Percentiles rank a stretch among this genome's conserved stretches.
phyloP scores from a whole-genome alignment of 2,113 vertebrate species.

The Pagrus major region DNA sequence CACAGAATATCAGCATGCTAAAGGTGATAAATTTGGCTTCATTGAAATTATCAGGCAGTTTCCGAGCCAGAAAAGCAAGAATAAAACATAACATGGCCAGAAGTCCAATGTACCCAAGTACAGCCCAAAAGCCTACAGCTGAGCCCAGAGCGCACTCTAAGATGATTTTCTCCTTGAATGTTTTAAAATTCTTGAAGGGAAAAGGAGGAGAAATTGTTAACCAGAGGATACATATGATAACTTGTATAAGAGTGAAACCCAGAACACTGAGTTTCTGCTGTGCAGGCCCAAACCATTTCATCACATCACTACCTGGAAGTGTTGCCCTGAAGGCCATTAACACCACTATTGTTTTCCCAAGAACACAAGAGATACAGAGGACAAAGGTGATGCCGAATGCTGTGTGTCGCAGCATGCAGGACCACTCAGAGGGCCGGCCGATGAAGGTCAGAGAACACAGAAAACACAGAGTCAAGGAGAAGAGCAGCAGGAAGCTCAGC shows the following conservation, averaged over 20 bases:
- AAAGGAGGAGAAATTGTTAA: constrained; percentile 76
- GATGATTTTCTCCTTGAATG: constrained; percentile 77
- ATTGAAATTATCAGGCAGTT: constrained; percentile 84
- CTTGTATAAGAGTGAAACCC: constrained; percentile 77
- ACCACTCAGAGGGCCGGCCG: constrained; percentile 26
- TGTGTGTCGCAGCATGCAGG: constrained; percentile 59
- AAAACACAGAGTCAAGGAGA: too few species aligned
- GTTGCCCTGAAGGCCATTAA: constrained; percentile 69
- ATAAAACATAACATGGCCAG: constrained; percentile 81
- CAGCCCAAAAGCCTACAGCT: constrained; percentile 78
- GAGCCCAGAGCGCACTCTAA: constrained; percentile 80
- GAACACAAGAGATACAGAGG: constrained; percentile 66
- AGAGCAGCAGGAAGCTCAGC: too few species aligned
- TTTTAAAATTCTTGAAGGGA: constrained; percentile 63
- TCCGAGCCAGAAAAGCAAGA: constrained; percentile 82
- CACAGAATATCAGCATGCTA: constrained; percentile 86
- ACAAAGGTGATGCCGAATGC: constrained; percentile 73
- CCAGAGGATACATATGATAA: constrained; percentile 78
- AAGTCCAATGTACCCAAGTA: constrained; percentile 81
- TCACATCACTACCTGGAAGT: constrained; percentile 70
- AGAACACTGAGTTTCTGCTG: constrained; percentile 80
- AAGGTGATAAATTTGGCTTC: constrained; percentile 86
- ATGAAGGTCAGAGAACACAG: constrained; percentile 53
- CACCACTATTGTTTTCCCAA: constrained; percentile 71
- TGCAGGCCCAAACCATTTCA: constrained; percentile 77